phyloP scores from a whole-genome alignment of 1,140 invertebrate genomes.

The Harlomillsia oculata region DNA sequence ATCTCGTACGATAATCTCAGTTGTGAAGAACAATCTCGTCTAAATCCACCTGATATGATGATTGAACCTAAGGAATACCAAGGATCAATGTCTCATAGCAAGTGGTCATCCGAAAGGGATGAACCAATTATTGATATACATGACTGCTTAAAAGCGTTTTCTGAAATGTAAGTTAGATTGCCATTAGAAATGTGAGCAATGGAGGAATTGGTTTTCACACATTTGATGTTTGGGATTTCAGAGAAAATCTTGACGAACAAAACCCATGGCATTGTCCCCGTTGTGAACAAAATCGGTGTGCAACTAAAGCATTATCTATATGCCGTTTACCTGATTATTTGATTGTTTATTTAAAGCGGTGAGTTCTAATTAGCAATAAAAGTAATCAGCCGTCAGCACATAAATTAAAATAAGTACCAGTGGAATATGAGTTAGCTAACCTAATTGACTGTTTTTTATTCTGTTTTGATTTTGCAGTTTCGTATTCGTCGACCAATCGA shows the following conservation, averaged over 20 bases:
- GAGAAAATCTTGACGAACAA: slow-evolving; percentile 57
- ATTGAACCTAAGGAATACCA: neutral
- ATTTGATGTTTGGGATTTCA: slow-evolving; percentile 37
- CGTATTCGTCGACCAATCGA: slow-evolving; percentile 57
- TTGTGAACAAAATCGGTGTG: slow-evolving; percentile 56
- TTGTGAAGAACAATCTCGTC: slow-evolving; percentile 16
- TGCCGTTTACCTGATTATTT: slow-evolving; percentile 60
- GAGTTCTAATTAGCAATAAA: slow-evolving; percentile 12
- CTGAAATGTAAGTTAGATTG: slow-evolving; percentile 46
- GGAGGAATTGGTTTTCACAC: neutral
- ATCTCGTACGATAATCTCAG: slow-evolving; percentile 41
- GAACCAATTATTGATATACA: slow-evolving; percentile 47
- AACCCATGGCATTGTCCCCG: slow-evolving; percentile 63
- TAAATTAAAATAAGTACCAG: neutral
- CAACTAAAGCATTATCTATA: slow-evolving; percentile 59
- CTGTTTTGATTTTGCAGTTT: slow-evolving; percentile 47
- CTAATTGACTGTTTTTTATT: neutral
- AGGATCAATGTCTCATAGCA: too few species aligned
- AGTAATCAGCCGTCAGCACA: neutral
- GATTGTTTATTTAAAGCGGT: slow-evolving; percentile 63
- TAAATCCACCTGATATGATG: slow-evolving; percentile 29
- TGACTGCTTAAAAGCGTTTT: slow-evolving; percentile 60
- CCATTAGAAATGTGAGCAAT: slow-evolving; percentile 1
- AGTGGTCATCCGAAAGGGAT: neutral
- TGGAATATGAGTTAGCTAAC: neutral